Conservation (phyloP, 2,113 vertebrate genomes). For the Bolborhynchus lineola region DNA sequence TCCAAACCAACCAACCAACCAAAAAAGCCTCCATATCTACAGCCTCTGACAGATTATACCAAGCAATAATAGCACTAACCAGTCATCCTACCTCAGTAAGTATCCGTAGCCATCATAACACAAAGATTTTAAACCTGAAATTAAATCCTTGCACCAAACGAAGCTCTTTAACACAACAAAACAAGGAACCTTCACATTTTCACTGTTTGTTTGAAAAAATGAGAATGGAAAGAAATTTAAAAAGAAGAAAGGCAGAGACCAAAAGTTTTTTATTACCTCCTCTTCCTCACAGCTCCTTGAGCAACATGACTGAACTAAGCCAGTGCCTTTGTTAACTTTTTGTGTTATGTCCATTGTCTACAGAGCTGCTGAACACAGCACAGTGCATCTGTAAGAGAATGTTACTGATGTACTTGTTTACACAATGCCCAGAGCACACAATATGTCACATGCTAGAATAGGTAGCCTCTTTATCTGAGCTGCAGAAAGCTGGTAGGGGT, state of each 20-base stretch:
- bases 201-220: not conserved
- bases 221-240: accelerated
- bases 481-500: not conserved
- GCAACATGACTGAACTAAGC: not conserved
- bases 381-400: accelerated
- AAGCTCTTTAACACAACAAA: not conserved
- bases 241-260: not conserved
- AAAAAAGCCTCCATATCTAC: not conserved
- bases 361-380: not conserved
- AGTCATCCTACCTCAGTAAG: not conserved
- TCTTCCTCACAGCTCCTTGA: not conserved
- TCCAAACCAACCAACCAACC: not conserved
- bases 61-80: not conserved
- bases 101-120: not conserved
- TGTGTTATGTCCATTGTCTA: accelerated
- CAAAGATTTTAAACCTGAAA: not conserved
- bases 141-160: not conserved
- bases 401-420: not conserved
- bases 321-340: not conserved
- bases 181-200: not conserved
- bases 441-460: not conserved
- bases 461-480: not conserved
- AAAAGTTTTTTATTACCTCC: not conserved
- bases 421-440: not conserved
- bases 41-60: not conserved